Evolutionary conservation across 2,797 vertebrate species (phyloP), one percentile per base, ranked within the genome.

Genomic region (Onychomys leucogaster): DNA sequence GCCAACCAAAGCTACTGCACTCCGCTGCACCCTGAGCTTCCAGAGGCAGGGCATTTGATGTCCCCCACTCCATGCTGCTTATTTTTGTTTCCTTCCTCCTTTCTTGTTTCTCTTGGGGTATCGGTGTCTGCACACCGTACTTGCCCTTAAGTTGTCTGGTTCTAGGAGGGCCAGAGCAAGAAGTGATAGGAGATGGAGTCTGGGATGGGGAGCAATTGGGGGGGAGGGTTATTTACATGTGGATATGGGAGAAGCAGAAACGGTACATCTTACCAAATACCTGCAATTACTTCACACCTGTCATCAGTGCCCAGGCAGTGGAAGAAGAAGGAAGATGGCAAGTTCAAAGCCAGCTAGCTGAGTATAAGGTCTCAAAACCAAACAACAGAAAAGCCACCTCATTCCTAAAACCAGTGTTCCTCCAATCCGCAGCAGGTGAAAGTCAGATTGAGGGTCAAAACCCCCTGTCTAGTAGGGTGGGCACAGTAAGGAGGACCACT

Each of bases 381-480:
- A 52, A 69, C 25, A 37, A 14, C 10, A 37, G 59, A n/a, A 49
- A 29, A 80, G 46, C 8, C 27, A 46, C n/a, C 25, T 52, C n/a
- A 83, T 41, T 85, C 69, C 63, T 3, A 14, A 57, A 9, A 46
- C 37, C 55, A 78, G 41, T 0, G 6, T n/a, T 57, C 59, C 32
- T 86, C 52, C 57, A 69, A 85, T 4, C 27, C 83, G 80, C 0
- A 46, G 86, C 59, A 73, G 34, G 37, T 23, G 52, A 75, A 86
- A 82, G 14, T 87, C 80, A 87, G 46, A 78, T 55, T 92, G 73
- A 83, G n/a, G 13, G 23, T 81, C 67, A 90, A 95, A 96, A 85
- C 7, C 13, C n/a, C 59, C 2, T 41, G 23, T 71, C 46, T 27
- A 23, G 27, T 32, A 34, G 59, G 9, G 9, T 32, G 23, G 80